Evolutionary conservation across 2,797 vertebrate species (phyloP).

Genomic region (Chloroceryle amazona): DNA sequence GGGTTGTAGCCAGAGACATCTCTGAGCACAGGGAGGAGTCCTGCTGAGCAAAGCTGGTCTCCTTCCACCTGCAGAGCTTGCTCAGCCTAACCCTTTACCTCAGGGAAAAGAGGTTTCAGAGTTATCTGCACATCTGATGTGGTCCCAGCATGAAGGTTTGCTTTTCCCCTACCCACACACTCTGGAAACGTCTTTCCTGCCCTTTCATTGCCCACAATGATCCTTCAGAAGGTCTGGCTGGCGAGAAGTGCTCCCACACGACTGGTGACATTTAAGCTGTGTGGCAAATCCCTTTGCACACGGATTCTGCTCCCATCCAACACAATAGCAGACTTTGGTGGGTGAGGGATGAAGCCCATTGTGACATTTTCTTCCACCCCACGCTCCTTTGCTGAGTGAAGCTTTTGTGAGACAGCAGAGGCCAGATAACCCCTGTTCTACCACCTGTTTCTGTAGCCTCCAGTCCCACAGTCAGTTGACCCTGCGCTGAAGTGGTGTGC

Average conservation of each 20-base stretch:
- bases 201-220: slow-evolving; percentile 61
- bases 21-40: not conserved
- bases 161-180: slow-evolving; percentile 8
- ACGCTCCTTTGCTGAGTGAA: slow-evolving; percentile 34
- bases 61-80: not conserved
- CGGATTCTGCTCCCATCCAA: not conserved
- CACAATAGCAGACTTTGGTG: slow-evolving; percentile 37
- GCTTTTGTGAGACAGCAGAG: slow-evolving; percentile 39
- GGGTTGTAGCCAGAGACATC: not conserved
- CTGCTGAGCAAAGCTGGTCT: not conserved
- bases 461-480: accelerated
- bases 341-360: not conserved
- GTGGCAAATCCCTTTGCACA: not conserved
- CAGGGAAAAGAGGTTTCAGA: not conserved
- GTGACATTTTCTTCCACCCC: slow-evolving; percentile 73
- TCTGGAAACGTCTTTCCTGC: slow-evolving; percentile 33
- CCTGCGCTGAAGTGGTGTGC: accelerated
- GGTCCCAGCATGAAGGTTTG: not conserved
- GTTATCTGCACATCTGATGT: not conserved
- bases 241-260: slow-evolving; percentile 44
- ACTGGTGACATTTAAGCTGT: slow-evolving; percentile 56
- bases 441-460: slow-evolving; percentile 22
- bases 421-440: not conserved
- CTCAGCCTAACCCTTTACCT: not conserved
- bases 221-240: slow-evolving; percentile 37